Conservation (phyloP, 2,113 vertebrate species). For the Hassar affinis region DNA sequence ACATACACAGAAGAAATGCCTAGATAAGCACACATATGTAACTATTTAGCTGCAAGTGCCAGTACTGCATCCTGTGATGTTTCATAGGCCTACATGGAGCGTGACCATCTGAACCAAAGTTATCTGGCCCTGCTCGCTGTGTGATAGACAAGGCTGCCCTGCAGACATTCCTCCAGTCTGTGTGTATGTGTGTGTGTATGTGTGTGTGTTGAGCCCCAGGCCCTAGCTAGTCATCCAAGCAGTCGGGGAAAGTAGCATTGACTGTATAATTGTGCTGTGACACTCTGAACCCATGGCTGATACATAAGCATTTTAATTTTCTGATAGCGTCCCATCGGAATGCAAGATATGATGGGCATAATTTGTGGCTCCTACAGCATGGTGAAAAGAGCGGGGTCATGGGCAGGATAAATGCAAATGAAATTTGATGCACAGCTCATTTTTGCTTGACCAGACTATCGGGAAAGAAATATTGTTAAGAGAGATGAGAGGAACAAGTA, state of each 20-base stretch:
- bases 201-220: constrained; percentile 62
- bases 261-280: constrained; percentile 80
- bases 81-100: constrained; percentile 65
- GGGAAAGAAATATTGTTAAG: constrained; percentile 20
- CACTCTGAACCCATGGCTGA: constrained; percentile 75
- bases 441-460: constrained; percentile 73
- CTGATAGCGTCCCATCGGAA: constrained; percentile 72
- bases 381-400: constrained; percentile 73
- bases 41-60: constrained; percentile 47
- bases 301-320: constrained; percentile 79
- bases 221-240: constrained; percentile 54
- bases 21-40: constrained; percentile 33
- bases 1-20: constrained; percentile 19
- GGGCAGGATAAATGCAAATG: constrained; percentile 81
- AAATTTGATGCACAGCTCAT: constrained; percentile 77
- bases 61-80: constrained; percentile 60
- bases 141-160: constrained; percentile 72
- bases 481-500: constrained; percentile 52
- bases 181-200: constrained; percentile 46
- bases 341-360: constrained; percentile 76
- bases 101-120: constrained; percentile 65
- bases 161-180: constrained; percentile 55
- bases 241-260: constrained; percentile 70
- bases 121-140: constrained; percentile 65
- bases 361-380: constrained; percentile 73